A percentile compares a stretch with the other conserved stretches of the same genome.
Conservation (phyloP, 1,140 invertebrate genomes). For the Listronotus bonariensis region DNA sequence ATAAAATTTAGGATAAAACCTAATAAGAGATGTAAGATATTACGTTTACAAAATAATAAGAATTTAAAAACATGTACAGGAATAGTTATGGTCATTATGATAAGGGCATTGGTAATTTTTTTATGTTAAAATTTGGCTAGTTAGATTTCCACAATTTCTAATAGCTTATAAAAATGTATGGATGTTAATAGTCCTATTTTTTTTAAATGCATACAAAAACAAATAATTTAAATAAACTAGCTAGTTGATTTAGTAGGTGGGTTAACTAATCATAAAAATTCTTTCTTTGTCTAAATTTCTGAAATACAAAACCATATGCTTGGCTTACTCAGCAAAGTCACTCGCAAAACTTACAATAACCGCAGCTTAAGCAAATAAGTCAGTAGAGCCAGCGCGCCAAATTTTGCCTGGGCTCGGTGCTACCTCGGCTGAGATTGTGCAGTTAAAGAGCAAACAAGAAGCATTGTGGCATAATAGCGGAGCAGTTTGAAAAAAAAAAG, state of each 20-base stretch:
- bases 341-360: slow-evolving; percentile 42
- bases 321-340: slow-evolving; percentile 9
- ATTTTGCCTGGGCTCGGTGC: slow-evolving; percentile 53
- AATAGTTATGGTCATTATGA: too few species aligned
- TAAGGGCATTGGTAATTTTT: too few species aligned
- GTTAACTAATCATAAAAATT: too few species aligned
- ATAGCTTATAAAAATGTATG: not conserved
- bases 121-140: too few species aligned
- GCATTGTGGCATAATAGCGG: slow-evolving; percentile 46
- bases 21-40: too few species aligned
- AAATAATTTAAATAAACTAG: too few species aligned
- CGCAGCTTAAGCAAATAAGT: slow-evolving; percentile 52
- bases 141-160: not conserved
- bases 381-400: slow-evolving; percentile 53
- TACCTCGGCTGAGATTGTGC: slow-evolving; percentile 40
- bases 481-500: slow-evolving; percentile 50
- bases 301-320: not conserved
- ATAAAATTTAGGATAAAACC: too few species aligned
- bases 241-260: too few species aligned
- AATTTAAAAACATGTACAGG: too few species aligned
- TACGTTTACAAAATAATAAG: too few species aligned
- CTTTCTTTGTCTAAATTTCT: not conserved
- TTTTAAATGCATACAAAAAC: too few species aligned
- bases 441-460: slow-evolving; percentile 42
- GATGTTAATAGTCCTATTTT: not conserved